These are phyloP conservation scores for Octodonta nipae DNA, from an alignment of 2,888 invertebrate species.

Conservation along the genomic window DNA sequence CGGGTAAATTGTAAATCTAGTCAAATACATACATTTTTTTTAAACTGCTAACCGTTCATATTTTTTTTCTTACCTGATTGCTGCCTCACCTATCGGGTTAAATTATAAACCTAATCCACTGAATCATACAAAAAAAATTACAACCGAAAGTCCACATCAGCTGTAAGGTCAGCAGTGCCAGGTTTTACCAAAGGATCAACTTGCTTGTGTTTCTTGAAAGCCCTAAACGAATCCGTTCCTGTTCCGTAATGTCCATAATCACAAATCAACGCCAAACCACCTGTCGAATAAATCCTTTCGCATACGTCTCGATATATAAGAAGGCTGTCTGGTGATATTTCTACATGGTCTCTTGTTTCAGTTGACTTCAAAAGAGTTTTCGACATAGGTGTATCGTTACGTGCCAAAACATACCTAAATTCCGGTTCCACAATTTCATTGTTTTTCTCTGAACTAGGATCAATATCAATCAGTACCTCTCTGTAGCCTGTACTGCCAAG, in stretches of 20 bases:
- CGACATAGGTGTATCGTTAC: slow-evolving; percentile 55
- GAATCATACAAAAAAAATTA: too few relatives aligned
- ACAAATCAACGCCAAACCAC: slow-evolving; percentile 76
- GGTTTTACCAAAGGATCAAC: slow-evolving; percentile 75
- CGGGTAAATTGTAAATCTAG: too few relatives aligned
- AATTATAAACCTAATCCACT: too few relatives aligned
- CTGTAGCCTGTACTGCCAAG: slow-evolving; percentile 75
- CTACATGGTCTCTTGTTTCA: slow-evolving; percentile 49
- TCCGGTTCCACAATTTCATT: slow-evolving; percentile 14
- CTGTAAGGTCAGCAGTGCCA: slow-evolving; percentile 90
- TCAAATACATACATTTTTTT: too few relatives aligned
- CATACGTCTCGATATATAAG: slow-evolving; percentile 57
- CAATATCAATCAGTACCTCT: slow-evolving; percentile 79
- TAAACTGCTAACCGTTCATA: too few relatives aligned
- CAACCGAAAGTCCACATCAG: slow-evolving; percentile 99
- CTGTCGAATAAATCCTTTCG: slow-evolving; percentile 53
- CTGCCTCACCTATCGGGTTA: too few relatives aligned
- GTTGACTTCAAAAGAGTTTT: slow-evolving; percentile 43
- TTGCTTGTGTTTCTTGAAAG: slow-evolving; percentile 71
- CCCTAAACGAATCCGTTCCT: slow-evolving; percentile 68
- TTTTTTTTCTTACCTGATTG: too few relatives aligned
- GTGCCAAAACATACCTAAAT: slow-evolving; percentile 54
- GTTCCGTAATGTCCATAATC: slow-evolving; percentile 92
- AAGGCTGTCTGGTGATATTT: slow-evolving; percentile 59
- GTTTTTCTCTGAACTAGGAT: slow-evolving; percentile 24